Evolutionary conservation across 2,113 vertebrate species (phyloP).

Genomic region (Crotalus tigris): DNA sequence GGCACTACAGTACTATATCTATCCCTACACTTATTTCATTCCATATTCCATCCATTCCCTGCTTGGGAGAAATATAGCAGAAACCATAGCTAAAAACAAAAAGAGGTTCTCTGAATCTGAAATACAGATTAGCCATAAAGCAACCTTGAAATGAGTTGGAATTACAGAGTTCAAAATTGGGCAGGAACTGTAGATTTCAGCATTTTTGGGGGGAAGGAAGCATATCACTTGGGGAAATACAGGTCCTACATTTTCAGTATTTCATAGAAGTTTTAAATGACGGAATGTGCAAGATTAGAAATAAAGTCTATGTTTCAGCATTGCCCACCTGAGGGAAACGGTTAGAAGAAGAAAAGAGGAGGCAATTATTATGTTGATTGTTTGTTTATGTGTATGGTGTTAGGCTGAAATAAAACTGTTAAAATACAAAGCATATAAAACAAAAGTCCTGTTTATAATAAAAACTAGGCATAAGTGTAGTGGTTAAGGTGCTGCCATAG

Average conservation of each 20-base stretch:
- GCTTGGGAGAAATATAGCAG: neutral
- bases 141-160: neutral
- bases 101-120: neutral
- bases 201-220: neutral
- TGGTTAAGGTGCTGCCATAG: neutral
- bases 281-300: neutral
- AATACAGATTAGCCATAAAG: neutral
- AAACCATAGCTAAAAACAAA: neutral
- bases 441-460: neutral
- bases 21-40: neutral
- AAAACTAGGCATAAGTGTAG: neutral
- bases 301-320: neutral
- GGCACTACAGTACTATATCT: neutral
- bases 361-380: neutral
- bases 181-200: neutral
- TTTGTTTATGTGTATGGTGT: neutral
- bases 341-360: neutral
- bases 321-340: neutral
- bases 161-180: neutral
- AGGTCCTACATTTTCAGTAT: neutral
- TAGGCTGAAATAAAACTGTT: neutral
- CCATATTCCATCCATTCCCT: neutral
- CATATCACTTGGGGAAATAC: neutral
- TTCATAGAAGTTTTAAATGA: neutral
- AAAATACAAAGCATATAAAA: neutral